These are phyloP conservation scores for Philopedon plagiatum DNA, from an alignment of 2,888 invertebrate genomes.

Conservation along the genomic window DNA sequence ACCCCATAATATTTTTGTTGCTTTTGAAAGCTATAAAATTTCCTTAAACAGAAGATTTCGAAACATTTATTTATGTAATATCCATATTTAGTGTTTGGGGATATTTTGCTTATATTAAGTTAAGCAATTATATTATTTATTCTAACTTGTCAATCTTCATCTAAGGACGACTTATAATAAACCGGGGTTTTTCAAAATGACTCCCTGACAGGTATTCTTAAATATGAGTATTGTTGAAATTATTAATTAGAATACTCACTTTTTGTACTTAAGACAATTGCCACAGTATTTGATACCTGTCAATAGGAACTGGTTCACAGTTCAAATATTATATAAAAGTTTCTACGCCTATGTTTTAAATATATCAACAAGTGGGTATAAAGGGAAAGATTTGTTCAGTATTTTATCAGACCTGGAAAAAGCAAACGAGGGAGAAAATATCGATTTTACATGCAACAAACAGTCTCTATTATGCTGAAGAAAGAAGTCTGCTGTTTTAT, in stretches of 20 bases:
- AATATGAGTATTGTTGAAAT: no score
- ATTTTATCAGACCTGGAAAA: neutral
- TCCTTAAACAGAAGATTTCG: neutral
- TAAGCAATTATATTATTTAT: no score
- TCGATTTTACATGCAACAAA: neutral
- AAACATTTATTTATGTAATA: neutral
- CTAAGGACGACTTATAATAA: no score
- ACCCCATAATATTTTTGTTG: neutral
- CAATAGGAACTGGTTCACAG: no score
- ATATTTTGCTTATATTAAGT: no score
- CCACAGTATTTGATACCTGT: neutral
- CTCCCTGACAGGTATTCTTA: no score
- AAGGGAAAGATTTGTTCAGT: neutral
- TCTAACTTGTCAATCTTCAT: no score
- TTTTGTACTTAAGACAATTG: no score
- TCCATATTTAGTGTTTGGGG: neutral
- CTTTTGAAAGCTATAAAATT: neutral
- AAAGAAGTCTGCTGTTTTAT: constrained; percentile 1
- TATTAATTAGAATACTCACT: no score
- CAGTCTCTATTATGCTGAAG: neutral
- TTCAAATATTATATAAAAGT: no score
- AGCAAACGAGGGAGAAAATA: neutral
- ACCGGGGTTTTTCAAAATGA: no score
- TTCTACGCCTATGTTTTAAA: neutral
- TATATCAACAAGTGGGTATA: neutral